Percentiles rank a stretch among this genome's conserved stretches.
phyloP scores from a whole-genome alignment of 1,140 invertebrate genomes.

The Hyphantria cunea region DNA sequence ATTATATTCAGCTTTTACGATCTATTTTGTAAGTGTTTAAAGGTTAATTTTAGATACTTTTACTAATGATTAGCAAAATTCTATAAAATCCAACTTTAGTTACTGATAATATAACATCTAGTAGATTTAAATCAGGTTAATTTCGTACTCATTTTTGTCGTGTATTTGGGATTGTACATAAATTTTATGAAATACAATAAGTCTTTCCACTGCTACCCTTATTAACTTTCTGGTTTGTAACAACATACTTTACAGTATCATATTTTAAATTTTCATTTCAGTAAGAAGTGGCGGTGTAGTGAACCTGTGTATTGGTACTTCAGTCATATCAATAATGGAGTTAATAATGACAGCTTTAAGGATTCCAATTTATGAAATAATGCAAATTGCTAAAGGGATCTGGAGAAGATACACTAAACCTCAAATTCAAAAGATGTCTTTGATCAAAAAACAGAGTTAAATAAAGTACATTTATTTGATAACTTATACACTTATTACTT shows the following conservation, averaged over 20 bases:
- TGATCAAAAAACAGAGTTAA: constrained; percentile 33
- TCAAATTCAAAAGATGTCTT: constrained; percentile 16
- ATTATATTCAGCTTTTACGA: constrained; percentile 63
- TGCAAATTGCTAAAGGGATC: constrained; percentile 24
- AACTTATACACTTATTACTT: background rate
- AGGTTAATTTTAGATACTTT: too few relatives aligned
- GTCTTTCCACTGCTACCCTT: too few relatives aligned
- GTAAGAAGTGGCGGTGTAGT: constrained; percentile 64
- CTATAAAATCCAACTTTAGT: too few relatives aligned
- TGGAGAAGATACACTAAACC: constrained; percentile 16
- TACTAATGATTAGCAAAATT: too few relatives aligned
- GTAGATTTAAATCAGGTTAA: too few relatives aligned
- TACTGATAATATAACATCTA: too few relatives aligned
- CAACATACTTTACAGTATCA: too few relatives aligned
- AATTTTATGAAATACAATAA: too few relatives aligned
- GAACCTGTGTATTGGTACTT: constrained; percentile 65
- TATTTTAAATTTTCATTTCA: constrained; percentile 55
- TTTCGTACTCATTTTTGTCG: too few relatives aligned
- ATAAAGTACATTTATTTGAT: constrained; percentile 6
- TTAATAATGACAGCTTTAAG: constrained; percentile 45
- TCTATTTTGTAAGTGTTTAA: constrained; percentile 57
- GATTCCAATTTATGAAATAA: constrained; percentile 36
- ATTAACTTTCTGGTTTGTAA: too few relatives aligned
- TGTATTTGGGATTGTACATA: too few relatives aligned
- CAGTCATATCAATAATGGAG: constrained; percentile 65